phyloP scores from a whole-genome alignment of 1,140 invertebrate species.

The Drosophila erecta region DNA sequence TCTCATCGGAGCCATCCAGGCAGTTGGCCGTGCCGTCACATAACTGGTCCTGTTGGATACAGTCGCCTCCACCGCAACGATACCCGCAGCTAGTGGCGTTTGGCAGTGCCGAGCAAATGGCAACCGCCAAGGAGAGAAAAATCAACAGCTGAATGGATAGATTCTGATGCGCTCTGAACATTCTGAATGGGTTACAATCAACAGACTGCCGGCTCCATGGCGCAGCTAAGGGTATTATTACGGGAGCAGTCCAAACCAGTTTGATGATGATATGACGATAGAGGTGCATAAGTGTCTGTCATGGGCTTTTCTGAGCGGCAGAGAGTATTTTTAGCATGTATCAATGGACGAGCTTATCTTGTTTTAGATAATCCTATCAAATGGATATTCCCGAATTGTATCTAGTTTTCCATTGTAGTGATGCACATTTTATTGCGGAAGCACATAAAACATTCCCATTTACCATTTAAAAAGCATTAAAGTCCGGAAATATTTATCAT shows the following conservation, averaged over 20 bases:
- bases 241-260: conserved; percentile 18
- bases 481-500: background rate
- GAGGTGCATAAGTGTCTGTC: conserved; percentile 1
- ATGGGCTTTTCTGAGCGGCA: conserved; percentile 29
- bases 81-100: conserved; percentile 18
- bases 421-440: background rate
- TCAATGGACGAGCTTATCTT: background rate
- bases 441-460: background rate
- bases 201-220: conserved; percentile 20
- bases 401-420: background rate
- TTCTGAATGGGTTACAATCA: conserved; percentile 10
- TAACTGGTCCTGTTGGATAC: conserved; percentile 50
- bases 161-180: conserved; percentile 15
- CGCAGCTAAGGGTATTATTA: conserved; percentile 11
- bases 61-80: conserved; percentile 33
- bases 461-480: background rate
- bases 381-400: background rate
- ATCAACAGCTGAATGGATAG: background rate
- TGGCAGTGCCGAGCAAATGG: background rate
- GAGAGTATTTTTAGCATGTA: conserved; percentile 5
- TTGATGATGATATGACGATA: conserved; percentile 31
- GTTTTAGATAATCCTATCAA: conserved; percentile 8
- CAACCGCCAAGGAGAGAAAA: conserved; percentile 4
- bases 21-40: conserved; percentile 87
- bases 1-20: conserved; percentile 87